phyloP scores from a whole-genome alignment of 1,140 invertebrate genomes.

The Atta colombica region DNA sequence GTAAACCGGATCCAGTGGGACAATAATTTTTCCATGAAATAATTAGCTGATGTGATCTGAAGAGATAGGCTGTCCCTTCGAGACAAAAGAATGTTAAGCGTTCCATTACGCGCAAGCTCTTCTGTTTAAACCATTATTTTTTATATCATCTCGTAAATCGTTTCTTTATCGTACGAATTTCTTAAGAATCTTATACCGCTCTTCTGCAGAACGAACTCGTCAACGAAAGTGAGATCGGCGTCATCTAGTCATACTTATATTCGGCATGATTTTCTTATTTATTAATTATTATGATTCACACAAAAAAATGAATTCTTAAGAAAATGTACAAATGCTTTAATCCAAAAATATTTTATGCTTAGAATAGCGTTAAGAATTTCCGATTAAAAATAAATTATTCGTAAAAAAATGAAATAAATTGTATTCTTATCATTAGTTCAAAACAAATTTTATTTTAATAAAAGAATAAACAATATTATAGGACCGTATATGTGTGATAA shows the following conservation, averaged over 20 bases:
- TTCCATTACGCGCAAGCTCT: constrained; percentile 66
- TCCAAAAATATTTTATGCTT: no score
- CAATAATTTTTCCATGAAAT: constrained; percentile 72
- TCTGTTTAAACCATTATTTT: constrained; percentile 73
- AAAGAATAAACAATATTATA: no score
- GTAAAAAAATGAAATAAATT: no score
- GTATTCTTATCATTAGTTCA: no score
- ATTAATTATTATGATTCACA: constrained; percentile 38
- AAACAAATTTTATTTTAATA: no score
- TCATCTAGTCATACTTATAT: constrained; percentile 22
- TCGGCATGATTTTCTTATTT: constrained; percentile 11
- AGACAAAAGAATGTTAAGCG: constrained; percentile 77
- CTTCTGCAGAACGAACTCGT: not conserved
- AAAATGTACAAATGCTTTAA: no score
- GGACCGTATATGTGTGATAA: no score
- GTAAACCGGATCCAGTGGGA: constrained; percentile 18
- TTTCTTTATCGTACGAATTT: constrained; percentile 63
- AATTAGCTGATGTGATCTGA: constrained; percentile 78
- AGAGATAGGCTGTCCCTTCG: constrained; percentile 69
- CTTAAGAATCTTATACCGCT: constrained; percentile 44
- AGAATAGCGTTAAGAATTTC: no score
- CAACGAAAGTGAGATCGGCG: not conserved
- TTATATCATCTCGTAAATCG: constrained; percentile 68
- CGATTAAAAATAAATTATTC: no score
- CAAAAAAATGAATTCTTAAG: no score